Evolutionary conservation across 2,888 invertebrate genomes (phyloP), one percentile per base, ranked within the genome.

Genomic region (Cantharis flavilabris): DNA sequence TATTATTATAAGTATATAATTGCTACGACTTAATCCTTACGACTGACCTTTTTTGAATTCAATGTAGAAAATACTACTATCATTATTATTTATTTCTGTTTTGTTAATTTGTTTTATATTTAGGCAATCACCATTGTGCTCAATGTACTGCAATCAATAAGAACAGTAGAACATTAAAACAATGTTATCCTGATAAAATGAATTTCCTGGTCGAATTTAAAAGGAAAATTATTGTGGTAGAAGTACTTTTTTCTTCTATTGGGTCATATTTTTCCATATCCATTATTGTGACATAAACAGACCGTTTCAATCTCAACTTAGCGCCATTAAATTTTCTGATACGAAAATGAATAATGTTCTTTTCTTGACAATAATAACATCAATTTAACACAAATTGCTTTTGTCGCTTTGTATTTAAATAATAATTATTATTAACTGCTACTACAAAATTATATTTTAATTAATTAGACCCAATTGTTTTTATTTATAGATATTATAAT

Each of bases 271-370:
- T 33, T 5, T 33, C 33, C n/a, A n/a, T 33, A 33, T 33, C 33
- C 49, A 62, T 71, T 62, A 62, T 62, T 71, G 71, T 72, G 72
- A 63, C 72, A 72, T 63, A 72, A 72, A 72, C 72, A 72, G 72
- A 72, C 72, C 72, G 72, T 72, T 72, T 14, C 72, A 64, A 72
- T 65, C 64, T 72, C 62, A 30, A 64, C 30, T 20, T 63, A 30
- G 26, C n/a, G 4, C 23, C 26, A 71, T 62, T 64, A 65, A 67
- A 23, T 67, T 67, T 67, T 13, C 49, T 49, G 49, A 49, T 49
- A 49, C n/a, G 49, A 49, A 13, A 49, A 49, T 49, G 49, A 49
- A 49, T 49, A 1, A 49, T 49, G 49, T 49, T n/a, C n/a, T 49
- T 49, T 49, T n/a, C n/a, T 49, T n/a, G 49, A 49, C 49, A 49